Evolutionary conservation across 1,140 invertebrate species (phyloP).

Genomic region (Grapholita molesta): DNA sequence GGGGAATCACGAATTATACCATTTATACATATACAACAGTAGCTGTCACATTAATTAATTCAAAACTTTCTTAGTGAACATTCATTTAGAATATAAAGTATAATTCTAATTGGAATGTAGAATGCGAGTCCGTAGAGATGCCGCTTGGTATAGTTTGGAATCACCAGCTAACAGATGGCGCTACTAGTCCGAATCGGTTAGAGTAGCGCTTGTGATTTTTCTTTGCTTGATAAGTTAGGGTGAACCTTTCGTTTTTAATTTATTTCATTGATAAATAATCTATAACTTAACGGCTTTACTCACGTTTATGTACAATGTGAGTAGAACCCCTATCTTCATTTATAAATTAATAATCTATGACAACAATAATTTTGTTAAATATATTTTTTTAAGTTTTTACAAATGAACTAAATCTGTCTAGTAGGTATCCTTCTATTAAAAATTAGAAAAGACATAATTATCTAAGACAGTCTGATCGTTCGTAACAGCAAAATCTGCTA

Average conservation of each 20-base stretch:
- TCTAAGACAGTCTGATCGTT: too few relatives aligned
- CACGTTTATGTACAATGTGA: too few relatives aligned
- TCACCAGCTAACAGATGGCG: background rate
- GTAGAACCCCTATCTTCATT: too few relatives aligned
- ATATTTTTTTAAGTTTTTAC: too few relatives aligned
- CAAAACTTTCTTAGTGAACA: background rate
- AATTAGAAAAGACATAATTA: too few relatives aligned
- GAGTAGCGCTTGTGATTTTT: background rate
- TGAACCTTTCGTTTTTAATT: background rate
- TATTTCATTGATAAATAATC: too few relatives aligned
- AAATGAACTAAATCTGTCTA: too few relatives aligned
- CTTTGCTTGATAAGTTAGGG: background rate
- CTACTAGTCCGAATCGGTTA: background rate
- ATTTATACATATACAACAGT: background rate
- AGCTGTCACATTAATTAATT: background rate
- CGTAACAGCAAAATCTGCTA: too few relatives aligned
- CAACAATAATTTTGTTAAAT: too few relatives aligned
- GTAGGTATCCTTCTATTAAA: too few relatives aligned
- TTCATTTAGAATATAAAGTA: background rate
- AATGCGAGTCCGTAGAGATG: background rate
- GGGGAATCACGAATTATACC: background rate
- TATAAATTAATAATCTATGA: too few relatives aligned
- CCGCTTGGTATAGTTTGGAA: background rate
- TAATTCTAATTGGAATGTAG: background rate
- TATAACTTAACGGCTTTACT: too few relatives aligned